Base-by-base conservation (phyloP, 2,888 invertebrate species). In the Ophion ventricosus region DNA sequence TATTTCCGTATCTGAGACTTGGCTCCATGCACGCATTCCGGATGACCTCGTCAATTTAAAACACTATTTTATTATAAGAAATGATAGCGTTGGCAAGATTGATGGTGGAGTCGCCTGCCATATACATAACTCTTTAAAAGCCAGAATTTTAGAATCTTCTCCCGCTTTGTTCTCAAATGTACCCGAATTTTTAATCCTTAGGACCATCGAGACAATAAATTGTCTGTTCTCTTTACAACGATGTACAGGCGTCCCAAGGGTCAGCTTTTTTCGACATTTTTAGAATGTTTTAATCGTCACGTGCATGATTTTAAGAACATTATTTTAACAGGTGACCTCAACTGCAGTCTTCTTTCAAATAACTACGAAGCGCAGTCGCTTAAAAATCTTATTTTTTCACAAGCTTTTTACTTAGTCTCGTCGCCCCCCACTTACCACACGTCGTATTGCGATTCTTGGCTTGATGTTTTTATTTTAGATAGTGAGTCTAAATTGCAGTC, bases 401-500 rank as follows among this genome's bases (percentile, higher is more conserved):
- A 26, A 8, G 40, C 20, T n/a, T n/a, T n/a, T n/a, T n/a, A n/a
- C n/a, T n/a, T n/a, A n/a, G n/a, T n/a, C n/a, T n/a, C n/a, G n/a
- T 77, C 43, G 2, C 20, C 17, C 0, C 54, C 77, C 14, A 77
- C 67, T 1, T 20, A 29, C 29, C 77, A 77, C 26, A 77, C 43
- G 5, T 35, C 43, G 1, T 14, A 14, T 8, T 56, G 54, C 0
- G 66, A 77, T 25, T 67, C 77, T 1, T 77, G 57, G 77, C 40
- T 77, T 14, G 77, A 77, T 56, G 67, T 77, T 1, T 49, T 67
- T 17, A 26, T 77, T 7, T 5, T 77, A 1, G 77, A 67, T 35
- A 20, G n/a, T 23, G 59, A n/a, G 0, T 35, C 26, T 35, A 69
- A 77, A 10, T 20, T 77, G 1, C 3, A 5, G 5, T 3, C 29